Conservation (phyloP, 2,113 vertebrate species). For the Phoenicopterus ruber region DNA sequence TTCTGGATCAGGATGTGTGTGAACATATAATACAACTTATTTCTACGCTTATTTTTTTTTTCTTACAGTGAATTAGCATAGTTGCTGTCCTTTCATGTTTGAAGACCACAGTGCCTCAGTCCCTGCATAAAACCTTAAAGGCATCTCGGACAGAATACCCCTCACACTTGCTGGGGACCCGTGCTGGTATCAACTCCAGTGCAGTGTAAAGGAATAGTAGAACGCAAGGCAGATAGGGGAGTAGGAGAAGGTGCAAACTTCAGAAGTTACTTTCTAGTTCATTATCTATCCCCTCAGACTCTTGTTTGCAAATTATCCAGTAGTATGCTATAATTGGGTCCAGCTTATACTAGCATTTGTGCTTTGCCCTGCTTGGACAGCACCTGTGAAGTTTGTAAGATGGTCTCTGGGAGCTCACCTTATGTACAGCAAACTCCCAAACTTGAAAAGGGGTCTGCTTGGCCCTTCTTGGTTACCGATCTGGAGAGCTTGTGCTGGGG, state of each 20-base stretch:
- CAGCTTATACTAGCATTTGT: background rate
- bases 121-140: background rate
- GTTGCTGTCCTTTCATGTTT: background rate
- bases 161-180: background rate
- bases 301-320: background rate
- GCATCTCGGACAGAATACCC: background rate
- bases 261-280: background rate
- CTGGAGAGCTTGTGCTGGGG: background rate
- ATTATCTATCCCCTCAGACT: background rate
- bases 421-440: background rate
- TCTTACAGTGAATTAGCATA: background rate
- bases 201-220: background rate
- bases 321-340: background rate
- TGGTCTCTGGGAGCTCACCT: fast-evolving
- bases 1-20: background rate
- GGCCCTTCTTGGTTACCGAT: background rate
- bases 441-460: background rate
- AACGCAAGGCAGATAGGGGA: background rate
- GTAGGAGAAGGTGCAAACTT: background rate
- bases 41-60: background rate
- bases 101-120: background rate
- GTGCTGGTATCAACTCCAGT: fast-evolving
- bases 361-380: background rate
- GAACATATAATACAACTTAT: background rate
- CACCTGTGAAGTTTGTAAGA: background rate